A percentile compares a stretch with the other conserved stretches of the same genome.
These are phyloP conservation scores for Climacteris rufus DNA, from an alignment of 2,113 vertebrate genomes.

Conservation along the genomic window DNA sequence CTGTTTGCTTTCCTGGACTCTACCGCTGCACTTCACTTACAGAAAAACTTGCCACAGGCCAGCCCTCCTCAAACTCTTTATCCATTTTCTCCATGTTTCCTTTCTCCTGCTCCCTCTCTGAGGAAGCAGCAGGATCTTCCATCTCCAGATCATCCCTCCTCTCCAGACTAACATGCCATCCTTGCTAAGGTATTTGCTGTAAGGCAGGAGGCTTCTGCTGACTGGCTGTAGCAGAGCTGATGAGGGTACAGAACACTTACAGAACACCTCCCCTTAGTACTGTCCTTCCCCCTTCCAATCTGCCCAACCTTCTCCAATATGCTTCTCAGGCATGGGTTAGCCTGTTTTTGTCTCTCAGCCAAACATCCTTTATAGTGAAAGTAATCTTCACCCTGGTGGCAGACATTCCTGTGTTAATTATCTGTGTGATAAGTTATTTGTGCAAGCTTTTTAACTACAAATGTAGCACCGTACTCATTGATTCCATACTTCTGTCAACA, in stretches of 20 bases:
- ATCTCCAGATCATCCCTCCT: neutral
- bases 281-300: neutral
- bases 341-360: neutral
- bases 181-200: neutral
- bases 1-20: neutral
- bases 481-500: neutral
- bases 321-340: neutral
- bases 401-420: neutral
- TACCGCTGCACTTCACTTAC: neutral
- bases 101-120: neutral
- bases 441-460: neutral
- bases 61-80: neutral
- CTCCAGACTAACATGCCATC: rapidly evolving
- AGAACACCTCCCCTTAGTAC: neutral
- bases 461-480: neutral
- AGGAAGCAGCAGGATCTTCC: neutral
- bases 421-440: neutral
- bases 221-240: neutral
- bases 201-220: neutral
- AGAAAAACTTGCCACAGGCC: neutral
- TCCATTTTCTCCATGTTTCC: neutral
- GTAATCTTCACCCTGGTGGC: neutral
- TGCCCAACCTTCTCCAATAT: neutral
- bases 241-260: neutral
- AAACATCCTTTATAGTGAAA: neutral